Percentiles rank a stretch among this genome's conserved stretches.
Evolutionary conservation across 2,113 vertebrate genomes (phyloP).

Genomic region (Electrona antarctica): DNA sequence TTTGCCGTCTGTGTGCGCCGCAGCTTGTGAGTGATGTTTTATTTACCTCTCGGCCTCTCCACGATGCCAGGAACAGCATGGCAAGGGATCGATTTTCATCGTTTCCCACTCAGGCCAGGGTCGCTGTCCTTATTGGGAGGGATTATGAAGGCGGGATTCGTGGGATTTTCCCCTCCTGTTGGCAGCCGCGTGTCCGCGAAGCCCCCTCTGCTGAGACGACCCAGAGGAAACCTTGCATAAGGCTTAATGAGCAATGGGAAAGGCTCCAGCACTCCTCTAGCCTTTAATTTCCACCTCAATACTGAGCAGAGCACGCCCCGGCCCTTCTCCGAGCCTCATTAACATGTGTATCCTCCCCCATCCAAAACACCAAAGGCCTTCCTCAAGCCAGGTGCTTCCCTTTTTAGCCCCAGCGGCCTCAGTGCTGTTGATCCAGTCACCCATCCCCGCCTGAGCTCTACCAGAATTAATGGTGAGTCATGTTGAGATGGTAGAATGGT

Average conservation of each 20-base stretch:
- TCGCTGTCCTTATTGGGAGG: conserved; percentile 44
- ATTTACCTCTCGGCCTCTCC: conserved; percentile 40
- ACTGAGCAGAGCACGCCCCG: conserved; percentile 56
- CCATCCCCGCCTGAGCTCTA: conserved; percentile 44
- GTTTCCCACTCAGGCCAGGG: conserved; percentile 50
- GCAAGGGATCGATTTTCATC: conserved; percentile 49
- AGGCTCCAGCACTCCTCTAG: conserved; percentile 64
- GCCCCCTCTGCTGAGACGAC: conserved; percentile 62
- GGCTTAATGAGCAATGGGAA: conserved; percentile 77
- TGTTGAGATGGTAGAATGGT: conserved; percentile 38
- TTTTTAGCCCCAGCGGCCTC: conserved; percentile 42
- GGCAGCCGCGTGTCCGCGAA: conserved; percentile 63
- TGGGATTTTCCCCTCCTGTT: conserved; percentile 68
- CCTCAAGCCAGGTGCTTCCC: conserved; percentile 74
- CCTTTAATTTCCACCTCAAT: conserved; percentile 74
- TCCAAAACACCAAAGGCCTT: conserved; percentile 68
- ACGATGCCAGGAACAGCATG: conserved; percentile 56
- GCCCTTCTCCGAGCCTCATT: conserved; percentile 65
- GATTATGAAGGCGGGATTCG: conserved; percentile 69
- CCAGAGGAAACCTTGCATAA: conserved; percentile 67
- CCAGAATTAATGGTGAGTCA: conserved; percentile 61
- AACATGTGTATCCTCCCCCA: conserved; percentile 66
- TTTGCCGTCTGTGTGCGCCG: conserved; percentile 13
- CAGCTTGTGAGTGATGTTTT: conserved; percentile 13
- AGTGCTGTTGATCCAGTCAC: conserved; percentile 54